Evolutionary conservation across 1,140 invertebrate genomes (phyloP).

Genomic region (Ridgeia piscesae): DNA sequence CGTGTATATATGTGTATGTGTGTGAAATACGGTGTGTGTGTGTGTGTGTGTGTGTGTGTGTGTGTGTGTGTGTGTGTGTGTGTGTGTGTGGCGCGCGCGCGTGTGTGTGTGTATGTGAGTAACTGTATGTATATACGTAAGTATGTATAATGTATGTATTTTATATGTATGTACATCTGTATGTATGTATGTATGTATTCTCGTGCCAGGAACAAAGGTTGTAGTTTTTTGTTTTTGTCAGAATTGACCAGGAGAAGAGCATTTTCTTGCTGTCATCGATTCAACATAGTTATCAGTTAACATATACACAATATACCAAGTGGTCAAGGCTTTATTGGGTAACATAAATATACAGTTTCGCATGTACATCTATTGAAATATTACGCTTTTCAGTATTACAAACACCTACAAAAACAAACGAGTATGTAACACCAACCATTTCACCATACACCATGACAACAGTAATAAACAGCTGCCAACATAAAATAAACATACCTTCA

Average conservation of each 20-base stretch:
- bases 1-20: not conserved
- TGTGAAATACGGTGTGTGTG: slow-evolving; percentile 22
- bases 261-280: too few relatives aligned
- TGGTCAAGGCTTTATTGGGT: not conserved
- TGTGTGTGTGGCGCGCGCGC: slow-evolving; percentile 15
- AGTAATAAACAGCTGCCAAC: not conserved
- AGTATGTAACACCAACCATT: not conserved
- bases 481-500: too few relatives aligned
- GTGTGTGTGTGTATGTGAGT: not conserved
- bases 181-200: too few relatives aligned
- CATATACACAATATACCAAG: slow-evolving; percentile 30
- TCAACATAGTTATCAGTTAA: too few relatives aligned
- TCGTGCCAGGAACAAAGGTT: too few relatives aligned
- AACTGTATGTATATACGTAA: too few relatives aligned
- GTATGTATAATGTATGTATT: too few relatives aligned
- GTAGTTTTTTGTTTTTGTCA: too few relatives aligned
- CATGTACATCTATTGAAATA: not conserved
- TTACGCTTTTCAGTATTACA: not conserved
- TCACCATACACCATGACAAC: not conserved
- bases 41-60: slow-evolving; percentile 11
- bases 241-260: too few relatives aligned
- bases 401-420: not conserved
- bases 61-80: slow-evolving; percentile 12
- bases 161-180: too few relatives aligned
- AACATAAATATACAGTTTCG: not conserved